These are phyloP conservation scores for Pachycephala philippinensis DNA, from an alignment of 2,113 vertebrate genomes.

Conservation along the genomic window DNA sequence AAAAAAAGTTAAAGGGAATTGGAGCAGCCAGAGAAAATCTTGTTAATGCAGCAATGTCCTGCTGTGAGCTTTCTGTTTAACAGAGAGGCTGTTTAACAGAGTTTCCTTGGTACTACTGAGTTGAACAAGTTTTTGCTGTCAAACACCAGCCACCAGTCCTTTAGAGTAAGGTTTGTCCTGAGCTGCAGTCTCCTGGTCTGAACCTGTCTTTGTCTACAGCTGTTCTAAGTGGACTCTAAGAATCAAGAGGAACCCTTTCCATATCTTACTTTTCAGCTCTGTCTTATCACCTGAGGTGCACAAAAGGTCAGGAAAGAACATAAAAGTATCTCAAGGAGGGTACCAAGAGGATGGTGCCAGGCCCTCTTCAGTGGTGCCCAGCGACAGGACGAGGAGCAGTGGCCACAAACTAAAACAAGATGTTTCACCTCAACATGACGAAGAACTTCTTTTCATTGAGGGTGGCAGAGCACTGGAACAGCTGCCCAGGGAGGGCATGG, in stretches of 20 bases:
- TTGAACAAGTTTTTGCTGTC: background rate
- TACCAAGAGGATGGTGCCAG: background rate
- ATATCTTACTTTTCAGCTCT: background rate
- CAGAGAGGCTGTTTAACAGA: too few species aligned
- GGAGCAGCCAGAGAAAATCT: constrained; percentile 9
- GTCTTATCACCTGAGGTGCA: background rate
- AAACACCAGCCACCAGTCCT: background rate
- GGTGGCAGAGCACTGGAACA: background rate
- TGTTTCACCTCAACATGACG: background rate
- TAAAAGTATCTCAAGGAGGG: background rate
- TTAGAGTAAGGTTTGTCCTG: background rate
- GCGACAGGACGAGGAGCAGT: background rate
- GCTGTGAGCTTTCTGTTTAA: background rate
- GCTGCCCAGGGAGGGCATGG: background rate
- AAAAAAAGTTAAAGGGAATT: background rate
- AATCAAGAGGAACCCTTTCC: background rate
- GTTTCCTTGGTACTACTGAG: background rate
- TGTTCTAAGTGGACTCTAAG: background rate
- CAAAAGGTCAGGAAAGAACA: background rate
- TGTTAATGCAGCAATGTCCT: constrained; percentile 8
- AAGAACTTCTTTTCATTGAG: background rate
- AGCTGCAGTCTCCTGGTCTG: background rate
- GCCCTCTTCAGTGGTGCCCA: background rate
- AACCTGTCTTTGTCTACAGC: background rate
- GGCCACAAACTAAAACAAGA: background rate